Conservation (phyloP, 2,113 vertebrate species). For the Odocoileus virginianus region DNA sequence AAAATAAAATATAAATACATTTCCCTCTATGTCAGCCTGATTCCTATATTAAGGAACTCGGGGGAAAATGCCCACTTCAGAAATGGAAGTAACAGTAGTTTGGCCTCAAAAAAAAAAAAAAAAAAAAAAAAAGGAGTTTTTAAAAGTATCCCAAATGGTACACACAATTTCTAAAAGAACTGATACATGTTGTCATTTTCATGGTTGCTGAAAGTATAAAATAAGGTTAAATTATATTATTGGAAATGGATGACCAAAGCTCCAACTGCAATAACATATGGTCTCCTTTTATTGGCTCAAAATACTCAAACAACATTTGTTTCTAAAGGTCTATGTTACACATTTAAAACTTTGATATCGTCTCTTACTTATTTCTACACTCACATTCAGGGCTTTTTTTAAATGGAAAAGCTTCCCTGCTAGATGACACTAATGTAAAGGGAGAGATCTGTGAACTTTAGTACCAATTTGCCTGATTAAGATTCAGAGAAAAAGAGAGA, state of each 20-base stretch:
- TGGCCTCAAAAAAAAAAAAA: not conserved
- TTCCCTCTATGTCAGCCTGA: not conserved
- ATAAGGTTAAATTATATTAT: not conserved
- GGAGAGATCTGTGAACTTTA: not conserved
- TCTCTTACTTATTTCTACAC: constrained; percentile 17
- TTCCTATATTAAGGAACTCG: not conserved
- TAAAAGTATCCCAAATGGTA: not conserved
- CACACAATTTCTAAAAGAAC: not conserved
- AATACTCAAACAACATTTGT: not conserved
- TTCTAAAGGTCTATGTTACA: not conserved
- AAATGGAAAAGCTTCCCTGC: not conserved
- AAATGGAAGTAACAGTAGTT: not conserved
- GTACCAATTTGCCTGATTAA: not conserved
- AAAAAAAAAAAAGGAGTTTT: not conserved
- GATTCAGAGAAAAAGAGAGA: not conserved
- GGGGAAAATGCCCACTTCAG: not conserved
- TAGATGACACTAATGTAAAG: not conserved
- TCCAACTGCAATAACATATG: not conserved
- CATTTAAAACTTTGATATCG: not conserved
- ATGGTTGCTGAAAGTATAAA: not conserved
- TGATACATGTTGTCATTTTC: not conserved
- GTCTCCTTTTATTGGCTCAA: not conserved
- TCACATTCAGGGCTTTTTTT: not conserved
- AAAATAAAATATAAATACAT: not conserved
- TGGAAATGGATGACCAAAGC: not conserved